These are phyloP conservation scores for Pontoporia blainvillei DNA, from an alignment of 2,113 vertebrate species.

Conservation along the genomic window DNA sequence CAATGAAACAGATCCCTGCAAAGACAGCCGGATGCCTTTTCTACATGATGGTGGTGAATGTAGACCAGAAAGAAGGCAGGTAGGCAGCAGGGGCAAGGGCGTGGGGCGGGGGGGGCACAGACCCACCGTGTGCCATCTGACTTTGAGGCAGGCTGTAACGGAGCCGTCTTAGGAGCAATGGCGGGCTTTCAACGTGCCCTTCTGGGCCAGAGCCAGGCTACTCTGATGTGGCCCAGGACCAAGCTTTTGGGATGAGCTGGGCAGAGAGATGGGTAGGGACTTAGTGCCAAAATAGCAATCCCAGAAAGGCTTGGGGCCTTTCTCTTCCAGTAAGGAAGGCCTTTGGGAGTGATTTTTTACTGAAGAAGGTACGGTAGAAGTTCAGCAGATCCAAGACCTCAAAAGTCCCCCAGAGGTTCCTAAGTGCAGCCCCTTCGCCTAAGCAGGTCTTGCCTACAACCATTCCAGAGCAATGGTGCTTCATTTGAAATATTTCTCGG, in stretches of 20 bases:
- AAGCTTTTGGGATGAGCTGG: background rate
- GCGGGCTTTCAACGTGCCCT: background rate
- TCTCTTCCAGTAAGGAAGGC: constrained; percentile 23
- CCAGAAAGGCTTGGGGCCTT: constrained; percentile 5
- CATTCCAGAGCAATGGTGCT: constrained; percentile 9
- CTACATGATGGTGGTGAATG: background rate
- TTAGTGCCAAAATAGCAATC: background rate
- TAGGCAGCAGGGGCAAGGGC: too few relatives aligned
- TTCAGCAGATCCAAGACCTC: constrained; percentile 36
- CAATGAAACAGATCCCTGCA: background rate
- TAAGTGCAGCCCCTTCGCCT: background rate
- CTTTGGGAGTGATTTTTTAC: constrained; percentile 48
- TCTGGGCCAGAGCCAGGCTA: background rate
- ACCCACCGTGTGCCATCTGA: background rate
- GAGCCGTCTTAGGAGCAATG: background rate
- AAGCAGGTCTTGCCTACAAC: background rate
- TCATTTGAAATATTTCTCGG: constrained; percentile 26
- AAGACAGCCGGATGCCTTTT: background rate
- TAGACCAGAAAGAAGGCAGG: background rate
- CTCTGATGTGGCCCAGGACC: background rate
- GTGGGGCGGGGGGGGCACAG: rapidly evolving
- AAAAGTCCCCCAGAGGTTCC: background rate
- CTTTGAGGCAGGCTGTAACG: background rate
- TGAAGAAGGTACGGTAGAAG: constrained; percentile 41
- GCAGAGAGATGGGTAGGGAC: background rate